A percentile compares a stretch with the other conserved stretches of the same genome.
These are phyloP conservation scores for Sarcophaga bullata DNA, from an alignment of 1,140 invertebrate species.

Conservation along the genomic window DNA sequence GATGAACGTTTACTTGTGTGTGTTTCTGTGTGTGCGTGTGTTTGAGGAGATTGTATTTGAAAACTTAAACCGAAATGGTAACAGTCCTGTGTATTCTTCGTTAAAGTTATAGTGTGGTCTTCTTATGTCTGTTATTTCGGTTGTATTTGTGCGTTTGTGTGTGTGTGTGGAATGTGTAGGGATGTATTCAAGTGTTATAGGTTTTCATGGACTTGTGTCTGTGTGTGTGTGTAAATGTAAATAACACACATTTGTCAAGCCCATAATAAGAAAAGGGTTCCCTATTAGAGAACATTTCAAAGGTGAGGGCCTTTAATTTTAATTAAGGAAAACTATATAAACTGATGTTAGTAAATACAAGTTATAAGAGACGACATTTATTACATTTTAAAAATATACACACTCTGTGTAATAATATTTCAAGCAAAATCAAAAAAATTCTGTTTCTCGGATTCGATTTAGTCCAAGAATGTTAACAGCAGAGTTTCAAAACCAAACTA, in stretches of 20 bases:
- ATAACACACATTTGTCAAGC: neutral
- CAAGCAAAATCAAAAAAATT: no score
- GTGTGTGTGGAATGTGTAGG: conserved; percentile 35
- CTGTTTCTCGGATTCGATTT: no score
- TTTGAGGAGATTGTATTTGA: conserved; percentile 33
- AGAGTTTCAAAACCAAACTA: no score
- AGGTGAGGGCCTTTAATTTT: no score
- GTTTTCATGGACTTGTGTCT: neutral
- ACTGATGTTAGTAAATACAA: no score
- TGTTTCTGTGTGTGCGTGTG: conserved; percentile 41
- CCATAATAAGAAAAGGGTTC: neutral
- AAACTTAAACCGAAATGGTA: conserved; percentile 38
- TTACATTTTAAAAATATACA: no score
- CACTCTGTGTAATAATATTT: no score
- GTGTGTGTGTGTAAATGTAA: neutral
- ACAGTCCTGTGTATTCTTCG: conserved; percentile 39
- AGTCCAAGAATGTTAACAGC: no score
- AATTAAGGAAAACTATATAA: no score
- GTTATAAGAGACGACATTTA: no score
- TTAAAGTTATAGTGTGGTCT: conserved; percentile 50
- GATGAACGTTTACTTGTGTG: conserved; percentile 9
- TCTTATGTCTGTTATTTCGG: conserved; percentile 62
- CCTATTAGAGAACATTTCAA: no score
- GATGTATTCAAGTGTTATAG: neutral
- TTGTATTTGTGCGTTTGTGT: conserved; percentile 54